phyloP scores from a whole-genome alignment of 2,797 vertebrate genomes.

The Epinephelus awoara region DNA sequence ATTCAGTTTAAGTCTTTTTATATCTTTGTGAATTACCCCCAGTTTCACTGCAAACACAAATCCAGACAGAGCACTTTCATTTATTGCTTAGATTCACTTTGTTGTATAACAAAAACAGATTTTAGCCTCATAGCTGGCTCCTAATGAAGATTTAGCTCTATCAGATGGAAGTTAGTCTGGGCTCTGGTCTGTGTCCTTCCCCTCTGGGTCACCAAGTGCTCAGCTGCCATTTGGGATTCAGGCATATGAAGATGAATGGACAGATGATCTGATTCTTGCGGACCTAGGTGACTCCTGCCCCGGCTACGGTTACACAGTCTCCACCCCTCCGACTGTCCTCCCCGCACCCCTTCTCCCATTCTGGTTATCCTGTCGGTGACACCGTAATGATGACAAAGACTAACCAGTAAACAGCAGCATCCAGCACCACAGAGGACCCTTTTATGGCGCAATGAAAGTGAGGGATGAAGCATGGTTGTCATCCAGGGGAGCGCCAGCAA shows the following conservation, averaged over 20 bases:
- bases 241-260: constrained; percentile 83
- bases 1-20: constrained; percentile 65
- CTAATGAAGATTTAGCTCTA: constrained; percentile 49
- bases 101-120: constrained; percentile 43
- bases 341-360: constrained; percentile 37
- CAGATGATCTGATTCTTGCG: constrained; percentile 78
- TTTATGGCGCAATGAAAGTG: constrained; percentile 85
- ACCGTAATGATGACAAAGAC: constrained; percentile 86
- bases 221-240: constrained; percentile 65
- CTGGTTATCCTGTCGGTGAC: constrained; percentile 79
- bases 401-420: constrained; percentile 78
- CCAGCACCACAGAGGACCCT: constrained; percentile 72
- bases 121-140: constrained; percentile 37
- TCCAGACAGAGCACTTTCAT: constrained; percentile 51
- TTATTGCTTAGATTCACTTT: constrained; percentile 34
- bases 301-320: constrained; percentile 56
- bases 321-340: constrained; percentile 44
- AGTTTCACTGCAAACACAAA: constrained; percentile 49
- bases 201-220: constrained; percentile 64
- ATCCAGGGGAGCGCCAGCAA: constrained; percentile 69
- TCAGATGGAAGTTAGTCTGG: constrained; percentile 37
- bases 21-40: constrained; percentile 52
- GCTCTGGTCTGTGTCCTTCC: constrained; percentile 48
- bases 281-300: constrained; percentile 68
- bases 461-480: constrained; percentile 83